phyloP scores from a whole-genome alignment of 2,888 invertebrate species.

The Phania funesta region DNA sequence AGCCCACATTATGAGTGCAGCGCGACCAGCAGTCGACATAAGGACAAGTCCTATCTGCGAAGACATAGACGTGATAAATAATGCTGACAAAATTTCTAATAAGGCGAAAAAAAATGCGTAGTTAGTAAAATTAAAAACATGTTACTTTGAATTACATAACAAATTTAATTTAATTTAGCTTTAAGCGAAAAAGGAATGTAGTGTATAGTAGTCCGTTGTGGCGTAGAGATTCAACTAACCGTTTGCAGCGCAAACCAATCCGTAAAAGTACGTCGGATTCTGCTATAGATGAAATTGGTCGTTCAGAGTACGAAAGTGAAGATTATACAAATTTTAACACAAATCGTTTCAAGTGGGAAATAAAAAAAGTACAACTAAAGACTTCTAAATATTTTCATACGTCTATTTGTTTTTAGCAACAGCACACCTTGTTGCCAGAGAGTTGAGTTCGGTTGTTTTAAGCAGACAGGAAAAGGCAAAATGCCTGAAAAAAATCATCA shows the following conservation, averaged over 20 bases:
- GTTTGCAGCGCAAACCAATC: neutral
- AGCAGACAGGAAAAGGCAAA: neutral
- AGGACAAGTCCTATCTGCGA: too few relatives aligned
- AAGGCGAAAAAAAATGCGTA: too few relatives aligned
- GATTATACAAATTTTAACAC: neutral
- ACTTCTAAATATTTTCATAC: neutral
- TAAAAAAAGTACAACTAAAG: neutral
- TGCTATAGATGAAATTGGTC: neutral
- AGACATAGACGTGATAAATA: too few relatives aligned
- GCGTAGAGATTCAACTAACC: neutral
- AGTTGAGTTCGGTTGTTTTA: neutral
- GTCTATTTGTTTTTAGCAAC: neutral
- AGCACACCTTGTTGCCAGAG: neutral
- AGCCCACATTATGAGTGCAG: too few relatives aligned
- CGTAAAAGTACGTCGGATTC: neutral
- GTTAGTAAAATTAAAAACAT: too few relatives aligned
- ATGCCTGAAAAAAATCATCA: too few relatives aligned
- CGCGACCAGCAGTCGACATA: too few relatives aligned
- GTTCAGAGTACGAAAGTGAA: neutral
- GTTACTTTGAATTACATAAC: too few relatives aligned
- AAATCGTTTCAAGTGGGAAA: neutral
- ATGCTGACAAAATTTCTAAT: too few relatives aligned
- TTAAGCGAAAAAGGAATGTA: neutral
- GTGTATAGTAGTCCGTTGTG: neutral
- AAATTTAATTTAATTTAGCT: too few relatives aligned